Base-by-base conservation (phyloP, 2,113 vertebrate species). In the Osmerus eperlanus region DNA sequence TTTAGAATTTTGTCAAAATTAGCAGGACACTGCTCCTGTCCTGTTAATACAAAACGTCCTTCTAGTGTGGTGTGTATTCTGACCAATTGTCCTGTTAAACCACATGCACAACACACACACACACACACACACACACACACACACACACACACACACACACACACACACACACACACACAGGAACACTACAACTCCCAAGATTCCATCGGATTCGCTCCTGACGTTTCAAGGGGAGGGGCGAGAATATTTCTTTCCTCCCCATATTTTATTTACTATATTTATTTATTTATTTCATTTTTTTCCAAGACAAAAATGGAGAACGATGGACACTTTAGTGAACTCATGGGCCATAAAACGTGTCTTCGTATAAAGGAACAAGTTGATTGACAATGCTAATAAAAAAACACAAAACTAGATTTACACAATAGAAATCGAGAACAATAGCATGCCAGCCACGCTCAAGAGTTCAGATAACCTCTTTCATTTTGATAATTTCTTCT, bases 271-370 rank as follows among this genome's bases (percentile, higher is more conserved):
- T 82, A 78, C 83, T 65, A 68, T 69, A 76, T 82, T 77, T 83
- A 84, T 85, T 84, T 87, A 87, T 85, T 88, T 90, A 84, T 83
- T 86, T 85, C 67, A 71, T 81, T 81, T 76, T 71, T 60, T 78
- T 74, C 47, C 66, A 19, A 74, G 73, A 74, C 75, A 82, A 79
- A 81, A 77, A 78, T 80, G 71, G 81, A 79, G 74, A 74, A 66
- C 51, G 82, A 67, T 72, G 64, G 78, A 83, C 85, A 88, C 83
- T 84, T 84, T 80, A 61, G 83, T 90, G 75, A 78, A 67, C 72
- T 47, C 72, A 75, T 73, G 74, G 78, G 67, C 67, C 78, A 80
- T 81, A 72, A 52, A 54, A 70, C 36, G 61, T 71, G 68, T 76
- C 60, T 62, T 64, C 41, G 54, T 71, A 51, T 70, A 25, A 19